Base-by-base conservation (phyloP, 2,797 vertebrate genomes). In the Notolabrus celidotus region DNA sequence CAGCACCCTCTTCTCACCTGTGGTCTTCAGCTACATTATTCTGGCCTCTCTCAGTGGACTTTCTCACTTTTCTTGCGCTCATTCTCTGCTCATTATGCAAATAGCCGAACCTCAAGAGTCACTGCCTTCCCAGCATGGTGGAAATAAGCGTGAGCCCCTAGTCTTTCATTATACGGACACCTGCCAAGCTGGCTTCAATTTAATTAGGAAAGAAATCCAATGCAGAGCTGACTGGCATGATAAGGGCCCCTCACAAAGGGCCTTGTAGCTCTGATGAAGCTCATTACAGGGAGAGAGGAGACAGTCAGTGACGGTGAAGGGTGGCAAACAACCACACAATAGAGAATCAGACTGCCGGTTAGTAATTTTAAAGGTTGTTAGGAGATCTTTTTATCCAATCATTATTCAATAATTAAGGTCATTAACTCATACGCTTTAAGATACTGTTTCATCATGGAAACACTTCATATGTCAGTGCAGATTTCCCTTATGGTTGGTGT, bases 151-250 rank as follows among this genome's bases (percentile, higher is more conserved):
- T 5, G 19, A 71, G 67, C 36, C 66, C 57, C 33, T 22, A 55
- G 68, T 72, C 71, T 74, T 83, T 74, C 83, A 87, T 34, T 85
- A 73, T 72, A 23, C 17, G 1, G 54, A 84, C 73, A 83, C 71
- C 60, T 89, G 85, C 77, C 80, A 39, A 61, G 60, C 55, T 58
- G 39, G 17, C 39, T 63, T 58, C 62, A 71, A 41, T 87, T 85
- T 88, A 88, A 92, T 92, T 84, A 84, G 63, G 49, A 23, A 33
- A 54, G 78, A 70, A 67, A 66, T 74, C 78, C 59, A 29, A 19
- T 39, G 49, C 52, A 6, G 33, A 41, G 36, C 54, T 19, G 38
- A 79, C 62, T 20, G 75, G 22, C 34, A 25, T 36, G 57, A 80
- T 80, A 77, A 86, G 54, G 38, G 31, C 54, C 23, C 23, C 16